phyloP scores from a whole-genome alignment of 2,113 vertebrate species.

The Lophotis ruficrista region DNA sequence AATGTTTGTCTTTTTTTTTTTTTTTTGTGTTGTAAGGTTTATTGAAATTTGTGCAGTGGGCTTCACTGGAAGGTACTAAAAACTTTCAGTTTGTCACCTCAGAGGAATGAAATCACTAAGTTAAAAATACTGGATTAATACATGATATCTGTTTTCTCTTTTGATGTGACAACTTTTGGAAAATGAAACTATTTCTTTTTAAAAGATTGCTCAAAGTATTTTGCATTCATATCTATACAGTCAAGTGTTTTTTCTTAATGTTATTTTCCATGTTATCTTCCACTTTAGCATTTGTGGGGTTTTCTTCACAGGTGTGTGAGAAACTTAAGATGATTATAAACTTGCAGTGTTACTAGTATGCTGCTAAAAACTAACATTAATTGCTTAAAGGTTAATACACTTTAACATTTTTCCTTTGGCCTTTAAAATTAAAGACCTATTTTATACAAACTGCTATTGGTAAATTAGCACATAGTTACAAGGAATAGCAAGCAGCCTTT shows the following conservation, averaged over 20 bases:
- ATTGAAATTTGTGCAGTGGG: neutral
- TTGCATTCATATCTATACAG: neutral
- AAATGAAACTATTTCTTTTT: neutral
- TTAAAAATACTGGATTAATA: neutral
- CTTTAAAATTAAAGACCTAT: neutral
- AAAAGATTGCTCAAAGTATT: neutral
- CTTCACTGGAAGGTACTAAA: neutral
- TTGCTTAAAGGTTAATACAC: neutral
- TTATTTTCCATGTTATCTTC: neutral
- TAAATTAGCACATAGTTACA: neutral
- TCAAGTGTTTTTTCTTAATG: neutral
- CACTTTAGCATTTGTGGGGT: neutral
- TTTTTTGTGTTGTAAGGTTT: neutral
- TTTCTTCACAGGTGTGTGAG: neutral
- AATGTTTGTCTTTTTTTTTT: neutral
- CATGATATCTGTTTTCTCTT: neutral
- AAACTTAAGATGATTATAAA: neutral
- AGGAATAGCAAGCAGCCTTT: neutral
- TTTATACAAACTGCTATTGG: neutral
- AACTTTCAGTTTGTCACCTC: neutral
- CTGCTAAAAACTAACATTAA: neutral
- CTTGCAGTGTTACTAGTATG: neutral
- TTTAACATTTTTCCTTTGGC: neutral
- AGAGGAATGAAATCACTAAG: neutral
- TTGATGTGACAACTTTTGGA: neutral